Evolutionary conservation across 1,140 invertebrate species (phyloP).

Genomic region (Pissodes strobi): DNA sequence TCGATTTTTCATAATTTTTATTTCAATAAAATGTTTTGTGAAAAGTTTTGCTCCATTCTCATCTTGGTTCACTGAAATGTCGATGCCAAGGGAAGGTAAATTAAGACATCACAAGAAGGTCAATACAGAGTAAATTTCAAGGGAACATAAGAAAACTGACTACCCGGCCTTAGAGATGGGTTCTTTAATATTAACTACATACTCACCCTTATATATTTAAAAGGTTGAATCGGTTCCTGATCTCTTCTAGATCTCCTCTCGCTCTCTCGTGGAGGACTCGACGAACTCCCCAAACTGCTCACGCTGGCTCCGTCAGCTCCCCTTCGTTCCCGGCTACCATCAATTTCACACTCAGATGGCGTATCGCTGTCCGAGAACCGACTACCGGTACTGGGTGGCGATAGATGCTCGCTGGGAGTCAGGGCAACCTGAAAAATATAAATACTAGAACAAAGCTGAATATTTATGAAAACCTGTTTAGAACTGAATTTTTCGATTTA

Average conservation of each 20-base stretch:
- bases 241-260: slow-evolving; percentile 50
- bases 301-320: slow-evolving; percentile 77
- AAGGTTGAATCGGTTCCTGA: slow-evolving; percentile 44
- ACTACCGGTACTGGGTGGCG: slow-evolving; percentile 80
- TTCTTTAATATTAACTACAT: too few relatives aligned
- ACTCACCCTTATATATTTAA: slow-evolving; percentile 42
- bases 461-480: background rate
- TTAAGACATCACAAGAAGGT: too few relatives aligned
- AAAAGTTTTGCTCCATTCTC: too few relatives aligned
- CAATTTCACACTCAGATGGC: slow-evolving; percentile 86
- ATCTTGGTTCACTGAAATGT: too few relatives aligned
- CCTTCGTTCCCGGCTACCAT: slow-evolving; percentile 68
- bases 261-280: slow-evolving; percentile 68
- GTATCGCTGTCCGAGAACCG: slow-evolving; percentile 92
- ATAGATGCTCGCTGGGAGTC: slow-evolving; percentile 85
- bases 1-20: too few relatives aligned
- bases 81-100: too few relatives aligned
- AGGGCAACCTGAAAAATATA: slow-evolving; percentile 52
- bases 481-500: background rate
- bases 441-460: too few relatives aligned
- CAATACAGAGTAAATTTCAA: too few relatives aligned
- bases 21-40: too few relatives aligned
- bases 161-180: too few relatives aligned
- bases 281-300: slow-evolving; percentile 86
- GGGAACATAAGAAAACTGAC: too few relatives aligned